A percentile compares a stretch with the other conserved stretches of the same genome.
phyloP scores from a whole-genome alignment of 2,113 vertebrate species.

The Indri indri region DNA sequence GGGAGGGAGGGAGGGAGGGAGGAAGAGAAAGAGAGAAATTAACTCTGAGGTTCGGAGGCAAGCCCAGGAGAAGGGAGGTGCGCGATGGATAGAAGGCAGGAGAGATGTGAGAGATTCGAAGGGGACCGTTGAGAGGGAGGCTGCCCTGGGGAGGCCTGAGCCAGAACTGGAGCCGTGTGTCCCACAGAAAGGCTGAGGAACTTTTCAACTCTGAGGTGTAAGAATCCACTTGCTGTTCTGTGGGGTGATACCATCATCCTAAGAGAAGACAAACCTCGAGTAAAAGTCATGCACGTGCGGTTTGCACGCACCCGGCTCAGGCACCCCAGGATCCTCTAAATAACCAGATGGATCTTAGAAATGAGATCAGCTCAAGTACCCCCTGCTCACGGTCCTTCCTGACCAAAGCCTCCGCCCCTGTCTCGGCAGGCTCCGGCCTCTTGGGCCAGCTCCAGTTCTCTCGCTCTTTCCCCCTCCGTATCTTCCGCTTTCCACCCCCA shows the following conservation, averaged over 20 bases:
- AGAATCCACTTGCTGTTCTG: not conserved
- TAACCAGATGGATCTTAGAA: not conserved
- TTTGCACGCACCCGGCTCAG: rapidly evolving
- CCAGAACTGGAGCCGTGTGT: rapidly evolving
- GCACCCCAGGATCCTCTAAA: not conserved
- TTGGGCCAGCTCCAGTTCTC: not conserved
- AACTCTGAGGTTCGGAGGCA: not conserved
- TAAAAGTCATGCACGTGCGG: not conserved
- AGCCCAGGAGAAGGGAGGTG: not conserved
- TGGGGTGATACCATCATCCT: not conserved
- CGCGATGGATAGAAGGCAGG: not conserved
- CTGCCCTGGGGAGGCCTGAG: not conserved
- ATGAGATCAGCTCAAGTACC: not conserved
- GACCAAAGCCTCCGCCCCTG: not conserved
- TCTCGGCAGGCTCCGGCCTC: not conserved
- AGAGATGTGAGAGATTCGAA: not conserved
- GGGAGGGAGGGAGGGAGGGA: too few species aligned
- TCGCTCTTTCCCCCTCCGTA: not conserved
- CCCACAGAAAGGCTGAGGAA: not conserved
- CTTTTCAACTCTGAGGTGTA: not conserved
- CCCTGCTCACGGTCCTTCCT: not conserved
- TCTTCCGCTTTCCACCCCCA: not conserved
- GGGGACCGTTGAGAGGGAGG: not conserved
- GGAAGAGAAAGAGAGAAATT: too few species aligned
- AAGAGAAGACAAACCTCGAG: not conserved